Evolutionary conservation across 2,888 invertebrate genomes (phyloP).

Genomic region (Orchesellides sinensis): DNA sequence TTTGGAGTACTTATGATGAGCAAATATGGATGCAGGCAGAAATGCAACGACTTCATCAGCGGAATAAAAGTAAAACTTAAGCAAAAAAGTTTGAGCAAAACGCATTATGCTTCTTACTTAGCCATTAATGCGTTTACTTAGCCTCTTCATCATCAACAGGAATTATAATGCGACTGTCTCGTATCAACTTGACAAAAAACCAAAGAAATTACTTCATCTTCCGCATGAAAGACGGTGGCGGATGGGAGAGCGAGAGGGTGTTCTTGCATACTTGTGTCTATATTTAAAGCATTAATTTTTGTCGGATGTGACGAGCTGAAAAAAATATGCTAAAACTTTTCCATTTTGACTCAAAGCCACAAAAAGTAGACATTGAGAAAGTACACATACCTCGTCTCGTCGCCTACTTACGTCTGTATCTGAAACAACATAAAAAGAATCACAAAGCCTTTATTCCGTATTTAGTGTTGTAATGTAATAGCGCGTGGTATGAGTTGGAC

Average conservation of each 20-base stretch:
- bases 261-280: conserved; percentile 27
- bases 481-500: not conserved
- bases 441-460: no score
- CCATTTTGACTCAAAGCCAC: conserved; percentile 24
- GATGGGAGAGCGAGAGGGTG: not conserved
- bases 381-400: no score
- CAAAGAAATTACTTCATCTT: conserved; percentile 38
- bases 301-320: conserved; percentile 35
- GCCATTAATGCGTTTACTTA: conserved; percentile 38
- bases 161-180: not conserved
- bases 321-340: conserved; percentile 58
- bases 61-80: not conserved
- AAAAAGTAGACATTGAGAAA: no score
- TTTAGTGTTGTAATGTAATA: no score
- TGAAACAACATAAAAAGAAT: no score
- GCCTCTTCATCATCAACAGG: conserved; percentile 14
- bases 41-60: not conserved
- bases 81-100: conserved; percentile 34
- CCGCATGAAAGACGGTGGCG: not conserved
- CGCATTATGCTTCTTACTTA: conserved; percentile 36
- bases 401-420: no score
- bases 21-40: not conserved
- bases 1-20: not conserved
- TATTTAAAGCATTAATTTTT: conserved; percentile 51
- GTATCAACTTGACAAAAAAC: conserved; percentile 4